Base-by-base conservation (phyloP, 2,797 vertebrate genomes). In the Xenops minutus region DNA sequence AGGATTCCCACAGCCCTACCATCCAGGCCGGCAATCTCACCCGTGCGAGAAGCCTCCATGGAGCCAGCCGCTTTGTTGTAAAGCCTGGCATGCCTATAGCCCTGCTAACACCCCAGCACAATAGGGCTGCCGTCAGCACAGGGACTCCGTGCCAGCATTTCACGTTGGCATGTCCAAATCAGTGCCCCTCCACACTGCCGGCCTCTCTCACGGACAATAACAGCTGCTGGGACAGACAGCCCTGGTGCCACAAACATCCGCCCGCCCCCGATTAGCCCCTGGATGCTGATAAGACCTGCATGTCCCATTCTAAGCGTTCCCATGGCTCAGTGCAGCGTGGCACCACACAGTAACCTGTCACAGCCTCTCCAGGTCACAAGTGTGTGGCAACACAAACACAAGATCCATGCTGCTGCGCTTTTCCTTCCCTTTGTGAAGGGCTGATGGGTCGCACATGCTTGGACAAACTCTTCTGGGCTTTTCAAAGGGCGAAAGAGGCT, bases 41-140 rank as follows among this genome's bases (percentile, higher is more conserved):
- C 79, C 36, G 21, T 2, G 74, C 66, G 13, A 39, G 56, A 64
- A 69, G 30, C 3, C 76, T 54, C 61, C 82, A 11, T 1, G 52
- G n/a, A 86, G 85, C 66, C 82, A 84, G 85, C 55, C 1, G 83
- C 95, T 95, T 93, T 95, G 93, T 78, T 62, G 79, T 2, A 6
- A 18, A 75, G 80, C 29, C 82, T 36, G 73, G 76, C 66, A 16
- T 26, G 69, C 54, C 85, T 23, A 0, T 0, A 51, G 73, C 9
- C 41, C 37, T 49, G 10, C 85, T 68, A 74, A 93, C 73, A 48
- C 54, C 68, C 51, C 68, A 32, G 78, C 76, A 93, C 91, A 96
- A 87, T 14, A 19, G 91, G 5, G 16, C 72, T 95, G 82, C 91
- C 54, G n/a, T 75, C 72, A 67, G 75, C 72, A 7, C 24, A 0